These are phyloP conservation scores for Clunio marinus DNA, from an alignment of 2,888 invertebrate species.

Conservation along the genomic window DNA sequence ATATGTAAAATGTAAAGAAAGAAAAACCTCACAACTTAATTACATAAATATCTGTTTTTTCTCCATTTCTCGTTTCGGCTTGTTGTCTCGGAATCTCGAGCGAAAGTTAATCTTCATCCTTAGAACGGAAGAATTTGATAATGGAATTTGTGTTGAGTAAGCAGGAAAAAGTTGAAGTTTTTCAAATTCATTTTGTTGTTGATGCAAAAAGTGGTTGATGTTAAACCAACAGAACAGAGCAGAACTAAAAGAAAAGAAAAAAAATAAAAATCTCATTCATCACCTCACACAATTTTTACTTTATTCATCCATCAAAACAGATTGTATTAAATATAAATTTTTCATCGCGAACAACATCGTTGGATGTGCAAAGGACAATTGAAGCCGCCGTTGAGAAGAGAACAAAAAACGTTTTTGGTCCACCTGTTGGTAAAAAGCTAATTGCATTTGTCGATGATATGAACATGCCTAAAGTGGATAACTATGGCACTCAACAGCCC, in stretches of 20 bases:
- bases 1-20: too few species aligned
- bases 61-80: too few species aligned
- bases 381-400: conserved; percentile 86
- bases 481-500: conserved; percentile 89
- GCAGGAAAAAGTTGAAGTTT: neutral
- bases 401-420: conserved; percentile 85
- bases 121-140: neutral
- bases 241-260: neutral
- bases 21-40: conserved; percentile 17
- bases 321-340: conserved; percentile 81
- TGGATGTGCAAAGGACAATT: conserved; percentile 83
- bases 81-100: too few species aligned
- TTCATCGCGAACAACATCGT: conserved; percentile 83
- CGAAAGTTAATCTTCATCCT: conserved; percentile 16
- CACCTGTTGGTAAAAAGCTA: conserved; percentile 83
- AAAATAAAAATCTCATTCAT: neutral
- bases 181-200: conserved; percentile 3
- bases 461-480: conserved; percentile 81
- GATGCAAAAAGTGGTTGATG: conserved; percentile 14
- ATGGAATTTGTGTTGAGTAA: neutral
- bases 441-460: conserved; percentile 90
- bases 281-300: neutral
- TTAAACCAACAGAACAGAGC: too few species aligned
- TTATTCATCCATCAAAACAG: conserved; percentile 49
- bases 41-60: conserved; percentile 3